Conservation (phyloP, 2,797 vertebrate species). For the Anomalospiza imberbis region DNA sequence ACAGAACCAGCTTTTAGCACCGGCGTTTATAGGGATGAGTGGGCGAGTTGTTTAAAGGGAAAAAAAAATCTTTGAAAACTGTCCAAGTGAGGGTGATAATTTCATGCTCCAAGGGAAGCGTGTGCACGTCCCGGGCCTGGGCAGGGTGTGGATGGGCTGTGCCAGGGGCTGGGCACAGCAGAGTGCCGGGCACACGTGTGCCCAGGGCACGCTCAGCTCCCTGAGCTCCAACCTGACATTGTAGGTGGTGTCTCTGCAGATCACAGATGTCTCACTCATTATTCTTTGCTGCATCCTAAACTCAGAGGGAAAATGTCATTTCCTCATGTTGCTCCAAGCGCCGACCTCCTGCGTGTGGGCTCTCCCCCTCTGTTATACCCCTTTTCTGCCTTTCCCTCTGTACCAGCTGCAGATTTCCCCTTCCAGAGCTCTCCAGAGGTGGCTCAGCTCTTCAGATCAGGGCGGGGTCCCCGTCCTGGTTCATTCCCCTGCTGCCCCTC, state of each 20-base stretch:
- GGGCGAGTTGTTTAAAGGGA: slow-evolving; percentile 55
- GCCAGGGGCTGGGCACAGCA: not conserved
- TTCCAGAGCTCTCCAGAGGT: not conserved
- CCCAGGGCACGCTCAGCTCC: not conserved
- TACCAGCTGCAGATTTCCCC: not conserved
- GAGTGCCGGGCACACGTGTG: not conserved
- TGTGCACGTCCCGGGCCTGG: not conserved
- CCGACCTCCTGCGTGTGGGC: not conserved
- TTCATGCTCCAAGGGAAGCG: not conserved
- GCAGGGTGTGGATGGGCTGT: not conserved
- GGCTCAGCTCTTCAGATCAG: not conserved
- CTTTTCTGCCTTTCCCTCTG: not conserved
- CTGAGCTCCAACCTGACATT: not conserved
- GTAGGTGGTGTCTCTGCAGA: not conserved
- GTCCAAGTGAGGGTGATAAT: slow-evolving; percentile 48
- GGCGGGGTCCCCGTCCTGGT: not conserved
- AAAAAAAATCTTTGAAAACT: slow-evolving; percentile 8
- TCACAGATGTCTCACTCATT: accelerated
- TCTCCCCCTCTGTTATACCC: not conserved
- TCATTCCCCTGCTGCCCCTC: not conserved
- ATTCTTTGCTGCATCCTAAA: not conserved
- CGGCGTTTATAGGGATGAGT: slow-evolving; percentile 44
- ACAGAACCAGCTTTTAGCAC: slow-evolving; percentile 55
- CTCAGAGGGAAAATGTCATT: not conserved
- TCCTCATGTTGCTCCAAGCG: not conserved